These are phyloP conservation scores for Leptopilina syphax DNA, from an alignment of 2,888 invertebrate species.

Conservation along the genomic window DNA sequence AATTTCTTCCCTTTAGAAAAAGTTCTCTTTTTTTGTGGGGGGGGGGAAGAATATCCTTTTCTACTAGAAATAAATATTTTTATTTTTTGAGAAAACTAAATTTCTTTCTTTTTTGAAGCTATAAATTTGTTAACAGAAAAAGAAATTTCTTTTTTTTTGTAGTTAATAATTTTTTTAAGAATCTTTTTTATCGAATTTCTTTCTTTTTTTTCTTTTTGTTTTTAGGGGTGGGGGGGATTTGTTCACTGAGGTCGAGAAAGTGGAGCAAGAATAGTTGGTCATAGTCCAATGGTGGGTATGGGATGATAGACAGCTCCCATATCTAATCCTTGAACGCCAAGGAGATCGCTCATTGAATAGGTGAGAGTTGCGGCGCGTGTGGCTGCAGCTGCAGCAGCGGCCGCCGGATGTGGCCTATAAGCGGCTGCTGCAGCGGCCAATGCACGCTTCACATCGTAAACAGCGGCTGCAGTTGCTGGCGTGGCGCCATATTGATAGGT, in stretches of 20 bases:
- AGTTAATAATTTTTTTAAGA: too few species aligned
- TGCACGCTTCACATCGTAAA: constrained; percentile 79
- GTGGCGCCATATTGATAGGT: constrained; percentile 74
- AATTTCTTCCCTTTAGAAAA: too few species aligned
- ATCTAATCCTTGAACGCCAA: constrained; percentile 85
- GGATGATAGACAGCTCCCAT: constrained; percentile 86
- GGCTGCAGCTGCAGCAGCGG: constrained; percentile 72
- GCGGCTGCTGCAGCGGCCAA: constrained; percentile 82
- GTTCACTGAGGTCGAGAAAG: constrained; percentile 71
- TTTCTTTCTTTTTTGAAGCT: too few species aligned
- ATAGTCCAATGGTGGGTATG: constrained; percentile 84
- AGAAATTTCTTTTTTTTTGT: too few species aligned
- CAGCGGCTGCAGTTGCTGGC: constrained; percentile 75
- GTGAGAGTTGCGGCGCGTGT: constrained; percentile 79
- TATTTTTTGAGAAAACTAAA: too few species aligned
- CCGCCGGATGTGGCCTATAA: constrained; percentile 78
- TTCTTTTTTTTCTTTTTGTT: too few species aligned
- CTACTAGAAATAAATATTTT: too few species aligned
- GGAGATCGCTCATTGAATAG: constrained; percentile 84
- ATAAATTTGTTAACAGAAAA: too few species aligned
- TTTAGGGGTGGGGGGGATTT: too few species aligned
- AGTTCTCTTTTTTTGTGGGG: too few species aligned
- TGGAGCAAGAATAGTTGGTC: constrained; percentile 79
- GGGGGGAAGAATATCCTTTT: too few species aligned
- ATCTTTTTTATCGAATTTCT: too few species aligned